phyloP scores from a whole-genome alignment of 1,140 invertebrate species.

The Zaprionus kolodkinae region DNA sequence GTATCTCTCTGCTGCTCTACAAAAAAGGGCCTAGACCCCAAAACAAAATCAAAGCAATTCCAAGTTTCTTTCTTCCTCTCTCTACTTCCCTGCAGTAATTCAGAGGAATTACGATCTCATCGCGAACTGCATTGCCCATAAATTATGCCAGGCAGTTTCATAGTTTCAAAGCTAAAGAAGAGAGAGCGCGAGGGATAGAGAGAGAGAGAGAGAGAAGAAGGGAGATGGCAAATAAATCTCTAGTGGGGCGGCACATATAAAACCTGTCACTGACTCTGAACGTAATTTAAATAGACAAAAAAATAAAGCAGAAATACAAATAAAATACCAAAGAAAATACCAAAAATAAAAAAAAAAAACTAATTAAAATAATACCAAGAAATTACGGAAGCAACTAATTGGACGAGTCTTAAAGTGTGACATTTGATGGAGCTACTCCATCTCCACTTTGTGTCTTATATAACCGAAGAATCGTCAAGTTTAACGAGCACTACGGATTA shows the following conservation, averaged over 20 bases:
- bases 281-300: slow-evolving; percentile 56
- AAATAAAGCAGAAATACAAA: slow-evolving; percentile 18
- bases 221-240: slow-evolving; percentile 62
- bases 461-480: slow-evolving; percentile 45
- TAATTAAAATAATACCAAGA: slow-evolving; percentile 83
- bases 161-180: slow-evolving; percentile 23
- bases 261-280: slow-evolving; percentile 52
- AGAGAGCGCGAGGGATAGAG: slow-evolving; percentile 19
- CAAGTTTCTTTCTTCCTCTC: neutral
- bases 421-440: slow-evolving; percentile 55
- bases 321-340: neutral
- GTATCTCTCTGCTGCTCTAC: neutral
- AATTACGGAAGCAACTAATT: slow-evolving; percentile 80
- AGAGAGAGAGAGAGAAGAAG: slow-evolving; percentile 22
- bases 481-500: slow-evolving; percentile 4
- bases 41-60: slow-evolving; percentile 2
- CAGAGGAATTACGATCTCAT: slow-evolving; percentile 62
- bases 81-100: slow-evolving; percentile 23
- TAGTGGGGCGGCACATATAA: slow-evolving; percentile 57
- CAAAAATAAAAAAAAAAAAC: slow-evolving; percentile 36
- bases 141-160: slow-evolving; percentile 56
- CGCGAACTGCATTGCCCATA: slow-evolving; percentile 70
- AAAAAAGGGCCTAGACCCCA: neutral
- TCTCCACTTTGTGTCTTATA: slow-evolving; percentile 44
- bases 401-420: slow-evolving; percentile 63